Base-by-base conservation (phyloP, 1,140 invertebrate species). In the Rhizoglyphus robini region DNA sequence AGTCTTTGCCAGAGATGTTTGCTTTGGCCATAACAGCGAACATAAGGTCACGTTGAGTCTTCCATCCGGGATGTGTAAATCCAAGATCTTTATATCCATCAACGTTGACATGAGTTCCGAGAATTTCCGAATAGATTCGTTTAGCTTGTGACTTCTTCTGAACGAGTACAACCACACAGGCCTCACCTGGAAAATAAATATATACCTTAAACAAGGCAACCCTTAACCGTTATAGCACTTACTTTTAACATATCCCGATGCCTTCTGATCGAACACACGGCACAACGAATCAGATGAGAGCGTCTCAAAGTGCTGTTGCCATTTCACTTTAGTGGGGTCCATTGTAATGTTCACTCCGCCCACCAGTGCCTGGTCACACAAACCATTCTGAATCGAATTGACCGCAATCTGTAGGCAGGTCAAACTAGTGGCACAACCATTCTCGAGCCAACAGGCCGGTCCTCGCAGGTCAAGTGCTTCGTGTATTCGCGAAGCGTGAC, bases 401-500 rank as follows among this genome's bases (percentile, higher is more conserved):
- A 68, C 68, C 72, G 93, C 94, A 71, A 94, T 87, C 70, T 90
- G 83, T 20, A 97, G 75, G 1, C 90, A 92, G 72, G 88, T 84
- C 72, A 95, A 75, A 57, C 88, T 89, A 68, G 91, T 94, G 0
- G 92, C 96, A 76, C 94, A 98, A 1, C 93, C 94, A 11, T 93
- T 96, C 76, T 98, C 94, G 3, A 96, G 76, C 3, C 88, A 84
- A 75, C 87, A 94, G 75, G 90, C 95, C 2, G 94, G 94, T 79
- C 80, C 81, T 72, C 78, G 85, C 65, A 96, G 88, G 72, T 97
- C 91, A 78, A 96, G 97, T 13, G 90, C 87, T 78, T 86, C 97
- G 0, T 91, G 96, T 38, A 97, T 82, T 72, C 94, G 83, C 75
- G 97, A 97, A 38, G 92, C 83, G 75, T 96, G 94, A 92, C 96